phyloP scores from a whole-genome alignment of 2,113 vertebrate species.

The Zosterops lateralis region DNA sequence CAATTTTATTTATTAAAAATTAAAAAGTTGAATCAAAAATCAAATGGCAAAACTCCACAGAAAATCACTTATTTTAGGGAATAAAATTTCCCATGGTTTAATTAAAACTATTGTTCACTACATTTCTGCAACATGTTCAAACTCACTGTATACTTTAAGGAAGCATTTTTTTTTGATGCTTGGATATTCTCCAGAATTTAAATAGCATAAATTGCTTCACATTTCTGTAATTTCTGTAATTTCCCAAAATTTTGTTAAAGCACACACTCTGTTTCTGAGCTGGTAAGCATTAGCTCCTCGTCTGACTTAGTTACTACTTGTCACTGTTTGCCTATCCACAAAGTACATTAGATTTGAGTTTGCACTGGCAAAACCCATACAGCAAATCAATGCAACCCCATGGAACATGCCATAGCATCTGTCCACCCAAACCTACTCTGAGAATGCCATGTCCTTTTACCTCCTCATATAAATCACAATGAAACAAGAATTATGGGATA shows the following conservation, averaged over 20 bases:
- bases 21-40: background rate
- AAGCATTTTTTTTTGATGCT: background rate
- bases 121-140: background rate
- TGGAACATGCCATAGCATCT: background rate
- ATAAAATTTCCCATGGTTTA: background rate
- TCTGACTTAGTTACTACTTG: background rate
- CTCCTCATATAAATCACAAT: background rate
- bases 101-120: background rate
- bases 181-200: background rate
- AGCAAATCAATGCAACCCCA: background rate
- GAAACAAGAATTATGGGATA: background rate
- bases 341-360: background rate
- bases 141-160: background rate
- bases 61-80: background rate
- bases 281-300: background rate
- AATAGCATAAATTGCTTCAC: background rate
- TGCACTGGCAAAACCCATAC: background rate
- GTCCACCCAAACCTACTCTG: background rate
- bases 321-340: background rate
- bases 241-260: background rate
- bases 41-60: background rate
- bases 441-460: background rate
- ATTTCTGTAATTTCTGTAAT: background rate
- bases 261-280: background rate
- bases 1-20: background rate